These are phyloP conservation scores for Seriola aureovittata DNA, from an alignment of 2,113 vertebrate genomes.

Conservation along the genomic window DNA sequence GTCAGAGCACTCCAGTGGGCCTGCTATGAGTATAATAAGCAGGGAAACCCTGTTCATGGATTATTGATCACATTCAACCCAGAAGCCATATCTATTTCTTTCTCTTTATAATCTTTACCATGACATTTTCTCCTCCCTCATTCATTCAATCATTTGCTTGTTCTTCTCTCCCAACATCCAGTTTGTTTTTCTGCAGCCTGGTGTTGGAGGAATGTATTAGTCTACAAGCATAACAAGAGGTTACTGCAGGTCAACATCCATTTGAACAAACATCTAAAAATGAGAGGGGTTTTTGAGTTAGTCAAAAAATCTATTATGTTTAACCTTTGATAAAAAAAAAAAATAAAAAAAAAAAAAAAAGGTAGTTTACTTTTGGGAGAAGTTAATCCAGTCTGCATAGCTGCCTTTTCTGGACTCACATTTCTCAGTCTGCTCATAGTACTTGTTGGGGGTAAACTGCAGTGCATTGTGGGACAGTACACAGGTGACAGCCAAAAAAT, in stretches of 20 bases:
- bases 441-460: constrained; percentile 37
- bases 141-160: constrained; percentile 57
- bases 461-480: constrained; percentile 72
- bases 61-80: constrained; percentile 28
- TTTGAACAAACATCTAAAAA: constrained; percentile 25
- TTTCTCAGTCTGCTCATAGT: constrained; percentile 5
- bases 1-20: constrained; percentile 27
- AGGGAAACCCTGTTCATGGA: constrained; percentile 35
- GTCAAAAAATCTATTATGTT: not conserved
- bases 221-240: constrained; percentile 29
- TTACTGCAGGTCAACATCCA: constrained; percentile 51
- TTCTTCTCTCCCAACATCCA: constrained; percentile 26
- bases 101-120: constrained; percentile 6
- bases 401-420: constrained; percentile 4
- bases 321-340: not conserved
- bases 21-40: not conserved
- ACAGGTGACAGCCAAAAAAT: constrained; percentile 67
- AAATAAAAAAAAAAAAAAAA: not conserved
- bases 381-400: constrained; percentile 5
- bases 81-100: not conserved
- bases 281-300: not conserved
- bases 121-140: not conserved
- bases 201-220: constrained; percentile 44
- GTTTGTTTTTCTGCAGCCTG: constrained; percentile 52
- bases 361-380: not conserved